Conservation (phyloP, 2,113 vertebrate species). For the Thryonomys swinderianus region DNA sequence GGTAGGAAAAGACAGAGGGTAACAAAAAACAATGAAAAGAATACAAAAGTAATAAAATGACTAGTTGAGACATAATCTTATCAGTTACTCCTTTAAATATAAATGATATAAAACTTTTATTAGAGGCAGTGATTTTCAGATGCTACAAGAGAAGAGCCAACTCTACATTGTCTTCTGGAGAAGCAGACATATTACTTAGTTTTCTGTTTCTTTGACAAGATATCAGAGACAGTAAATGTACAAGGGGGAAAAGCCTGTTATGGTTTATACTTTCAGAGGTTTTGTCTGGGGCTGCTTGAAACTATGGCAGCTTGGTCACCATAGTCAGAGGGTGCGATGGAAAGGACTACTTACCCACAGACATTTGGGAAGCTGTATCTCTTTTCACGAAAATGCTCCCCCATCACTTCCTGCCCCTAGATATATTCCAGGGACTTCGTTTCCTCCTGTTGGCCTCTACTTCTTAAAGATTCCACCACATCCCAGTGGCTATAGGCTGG, state of each 20-base stretch:
- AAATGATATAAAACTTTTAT: neutral
- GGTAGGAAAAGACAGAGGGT: neutral
- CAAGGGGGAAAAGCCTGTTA: neutral
- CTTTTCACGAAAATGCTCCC: neutral
- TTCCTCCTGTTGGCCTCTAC: neutral
- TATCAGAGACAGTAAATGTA: neutral
- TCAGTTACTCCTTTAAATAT: neutral
- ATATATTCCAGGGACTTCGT: neutral
- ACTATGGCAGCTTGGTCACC: too few species aligned
- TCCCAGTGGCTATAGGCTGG: neutral
- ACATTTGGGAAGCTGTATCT: neutral
- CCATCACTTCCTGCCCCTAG: neutral
- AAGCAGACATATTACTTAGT: neutral
- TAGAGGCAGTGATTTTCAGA: neutral
- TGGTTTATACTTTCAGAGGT: neutral
- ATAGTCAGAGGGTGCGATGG: neutral
- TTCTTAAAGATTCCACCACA: neutral
- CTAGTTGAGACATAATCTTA: neutral
- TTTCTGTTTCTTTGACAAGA: neutral
- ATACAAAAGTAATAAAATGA: neutral
- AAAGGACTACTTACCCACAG: neutral
- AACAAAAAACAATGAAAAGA: neutral
- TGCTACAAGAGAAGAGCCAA: neutral
- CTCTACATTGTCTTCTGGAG: neutral
- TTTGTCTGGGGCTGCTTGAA: neutral